A percentile compares a stretch with the other conserved stretches of the same genome.
phyloP scores from a whole-genome alignment of 2,797 vertebrate species.

The Cephalopachus bancanus region DNA sequence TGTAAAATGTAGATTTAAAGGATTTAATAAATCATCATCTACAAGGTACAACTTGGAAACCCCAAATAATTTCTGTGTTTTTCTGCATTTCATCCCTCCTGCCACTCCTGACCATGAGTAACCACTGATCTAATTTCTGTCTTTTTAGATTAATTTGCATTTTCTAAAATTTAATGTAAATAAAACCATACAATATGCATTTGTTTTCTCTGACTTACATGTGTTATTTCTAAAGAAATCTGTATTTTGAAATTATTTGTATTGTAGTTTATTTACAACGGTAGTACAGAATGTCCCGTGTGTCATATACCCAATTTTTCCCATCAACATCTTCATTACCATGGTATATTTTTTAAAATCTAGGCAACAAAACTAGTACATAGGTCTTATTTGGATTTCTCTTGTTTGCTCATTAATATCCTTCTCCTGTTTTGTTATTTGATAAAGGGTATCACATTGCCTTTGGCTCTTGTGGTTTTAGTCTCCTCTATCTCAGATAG shows the following conservation, averaged over 20 bases:
- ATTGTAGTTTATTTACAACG: background rate
- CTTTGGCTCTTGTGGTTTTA: background rate
- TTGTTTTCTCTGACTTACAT: background rate
- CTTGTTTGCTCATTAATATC: background rate
- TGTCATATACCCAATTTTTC: background rate
- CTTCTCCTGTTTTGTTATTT: background rate
- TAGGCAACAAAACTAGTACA: background rate
- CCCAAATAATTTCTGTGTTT: background rate
- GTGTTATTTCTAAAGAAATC: background rate
- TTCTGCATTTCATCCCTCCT: background rate
- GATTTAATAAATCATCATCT: background rate
- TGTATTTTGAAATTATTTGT: background rate
- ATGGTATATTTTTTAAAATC: background rate
- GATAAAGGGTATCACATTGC: background rate
- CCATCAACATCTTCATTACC: background rate
- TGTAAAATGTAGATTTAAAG: background rate
- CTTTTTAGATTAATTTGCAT: background rate
- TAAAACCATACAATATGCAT: background rate
- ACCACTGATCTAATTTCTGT: background rate
- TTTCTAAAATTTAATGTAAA: background rate
- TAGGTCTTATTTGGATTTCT: background rate
- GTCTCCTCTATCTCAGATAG: background rate
- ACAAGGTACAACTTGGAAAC: background rate
- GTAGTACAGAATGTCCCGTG: too few relatives aligned
- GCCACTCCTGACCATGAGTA: background rate